phyloP scores from a whole-genome alignment of 1,140 invertebrate species.

The Drosophila funebris region DNA sequence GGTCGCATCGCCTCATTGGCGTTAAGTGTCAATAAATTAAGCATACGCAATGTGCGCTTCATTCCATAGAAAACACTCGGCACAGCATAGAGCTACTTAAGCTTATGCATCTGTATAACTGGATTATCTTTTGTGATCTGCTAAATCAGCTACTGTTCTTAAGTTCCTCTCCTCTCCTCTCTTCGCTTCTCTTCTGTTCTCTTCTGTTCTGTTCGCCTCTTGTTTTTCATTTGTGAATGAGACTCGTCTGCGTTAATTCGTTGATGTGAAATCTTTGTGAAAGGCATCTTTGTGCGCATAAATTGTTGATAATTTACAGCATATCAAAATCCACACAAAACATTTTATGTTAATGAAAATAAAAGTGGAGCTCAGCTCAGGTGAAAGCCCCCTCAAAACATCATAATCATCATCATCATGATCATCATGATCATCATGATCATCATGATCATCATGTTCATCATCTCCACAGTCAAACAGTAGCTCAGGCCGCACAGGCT shows the following conservation, averaged over 20 bases:
- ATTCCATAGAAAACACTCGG: neutral
- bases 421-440: neutral
- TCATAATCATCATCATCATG: conserved; percentile 7
- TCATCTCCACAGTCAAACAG: conserved; percentile 7
- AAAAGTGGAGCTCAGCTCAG: conserved; percentile 56
- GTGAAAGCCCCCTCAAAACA: conserved; percentile 59
- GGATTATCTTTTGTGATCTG: conserved; percentile 21
- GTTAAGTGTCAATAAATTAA: conserved; percentile 83
- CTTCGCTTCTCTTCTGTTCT: neutral
- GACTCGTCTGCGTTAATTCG: conserved; percentile 1
- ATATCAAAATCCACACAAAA: conserved; percentile 82
- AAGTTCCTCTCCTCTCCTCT: neutral
- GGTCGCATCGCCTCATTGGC: conserved; percentile 73
- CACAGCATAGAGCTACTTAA: neutral
- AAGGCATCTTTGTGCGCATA: conserved; percentile 60
- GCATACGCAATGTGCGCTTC: conserved; percentile 66
- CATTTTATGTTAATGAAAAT: conserved; percentile 81
- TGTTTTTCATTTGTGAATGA: conserved; percentile 64
- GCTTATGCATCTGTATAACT: conserved; percentile 7
- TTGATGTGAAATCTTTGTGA: conserved; percentile 66
- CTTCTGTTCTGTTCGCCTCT: neutral
- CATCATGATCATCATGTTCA: neutral
- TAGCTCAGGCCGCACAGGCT: conserved; percentile 34
- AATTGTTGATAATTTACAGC: conserved; percentile 75
- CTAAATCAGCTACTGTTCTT: conserved; percentile 40